Conservation (phyloP, 2,888 invertebrate species). For the Embidobia sp. region DNA sequence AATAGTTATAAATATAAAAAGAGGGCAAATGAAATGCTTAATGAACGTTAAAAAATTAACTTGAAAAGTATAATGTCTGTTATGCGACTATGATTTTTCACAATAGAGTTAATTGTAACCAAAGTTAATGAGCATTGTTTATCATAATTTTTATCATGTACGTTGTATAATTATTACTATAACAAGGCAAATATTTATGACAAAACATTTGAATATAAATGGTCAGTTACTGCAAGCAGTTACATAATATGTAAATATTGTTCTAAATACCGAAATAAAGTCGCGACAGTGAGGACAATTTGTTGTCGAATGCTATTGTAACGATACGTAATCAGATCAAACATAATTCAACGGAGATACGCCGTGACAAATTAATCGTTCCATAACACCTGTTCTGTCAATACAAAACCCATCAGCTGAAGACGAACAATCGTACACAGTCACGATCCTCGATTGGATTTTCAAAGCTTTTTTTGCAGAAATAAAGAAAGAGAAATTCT, state of each 20-base stretch:
- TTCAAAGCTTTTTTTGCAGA: not conserved
- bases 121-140: slow-evolving; percentile 53
- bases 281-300: slow-evolving; percentile 26
- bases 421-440: no score
- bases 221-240: slow-evolving; percentile 43
- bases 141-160: slow-evolving; percentile 51
- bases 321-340: slow-evolving; percentile 16
- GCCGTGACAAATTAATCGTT: not conserved
- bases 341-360: not conserved
- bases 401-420: no score
- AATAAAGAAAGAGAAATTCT: not conserved
- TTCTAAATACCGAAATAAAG: slow-evolving; percentile 63
- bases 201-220: slow-evolving; percentile 61
- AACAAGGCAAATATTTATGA: slow-evolving; percentile 56
- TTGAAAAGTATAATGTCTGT: slow-evolving; percentile 25
- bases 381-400: no score
- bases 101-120: slow-evolving; percentile 42
- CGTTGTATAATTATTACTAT: slow-evolving; percentile 48
- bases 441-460: not conserved
- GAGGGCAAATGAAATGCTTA: slow-evolving; percentile 34
- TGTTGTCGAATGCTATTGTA: slow-evolving; percentile 28
- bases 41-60: slow-evolving; percentile 33
- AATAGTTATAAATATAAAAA: slow-evolving; percentile 14
- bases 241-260: slow-evolving; percentile 65
- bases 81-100: slow-evolving; percentile 46